Evolutionary conservation across 2,888 invertebrate species (phyloP).

Genomic region (Orthosia incerta): DNA sequence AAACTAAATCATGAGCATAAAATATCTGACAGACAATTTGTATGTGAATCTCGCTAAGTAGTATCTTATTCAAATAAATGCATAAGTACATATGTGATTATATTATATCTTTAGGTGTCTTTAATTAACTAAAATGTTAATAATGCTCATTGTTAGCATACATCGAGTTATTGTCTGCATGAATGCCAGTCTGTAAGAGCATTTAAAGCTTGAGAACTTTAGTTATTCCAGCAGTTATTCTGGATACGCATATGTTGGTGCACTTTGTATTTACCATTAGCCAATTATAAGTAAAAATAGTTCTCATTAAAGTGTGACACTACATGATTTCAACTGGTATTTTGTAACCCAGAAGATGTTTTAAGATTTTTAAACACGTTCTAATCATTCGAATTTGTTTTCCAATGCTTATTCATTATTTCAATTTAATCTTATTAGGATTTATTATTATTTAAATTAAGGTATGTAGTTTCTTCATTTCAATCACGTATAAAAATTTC

Average conservation of each 20-base stretch:
- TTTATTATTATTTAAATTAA: no score
- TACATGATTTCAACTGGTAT: background rate
- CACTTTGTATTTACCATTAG: constrained; percentile 19
- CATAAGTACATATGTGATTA: constrained; percentile 24
- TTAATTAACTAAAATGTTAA: constrained; percentile 67
- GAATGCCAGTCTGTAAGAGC: constrained; percentile 49
- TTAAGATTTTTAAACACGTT: background rate
- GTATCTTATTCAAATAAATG: constrained; percentile 37
- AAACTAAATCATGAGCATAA: background rate
- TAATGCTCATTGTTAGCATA: constrained; percentile 65
- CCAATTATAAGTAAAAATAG: constrained; percentile 11
- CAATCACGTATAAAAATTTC: background rate
- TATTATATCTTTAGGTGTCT: constrained; percentile 36
- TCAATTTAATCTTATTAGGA: no score
- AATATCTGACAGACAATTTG: background rate
- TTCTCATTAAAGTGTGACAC: background rate
- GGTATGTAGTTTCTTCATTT: no score
- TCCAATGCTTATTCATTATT: background rate
- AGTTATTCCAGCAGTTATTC: constrained; percentile 57
- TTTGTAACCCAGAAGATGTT: background rate
- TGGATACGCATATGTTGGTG: constrained; percentile 29
- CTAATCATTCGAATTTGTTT: background rate
- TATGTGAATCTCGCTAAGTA: constrained; percentile 32
- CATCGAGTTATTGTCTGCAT: constrained; percentile 59
- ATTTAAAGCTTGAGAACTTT: constrained; percentile 63